Percentiles rank a stretch among this genome's conserved stretches.
Conservation (phyloP, 2,888 invertebrate species). For the Incurvaria masculella region DNA sequence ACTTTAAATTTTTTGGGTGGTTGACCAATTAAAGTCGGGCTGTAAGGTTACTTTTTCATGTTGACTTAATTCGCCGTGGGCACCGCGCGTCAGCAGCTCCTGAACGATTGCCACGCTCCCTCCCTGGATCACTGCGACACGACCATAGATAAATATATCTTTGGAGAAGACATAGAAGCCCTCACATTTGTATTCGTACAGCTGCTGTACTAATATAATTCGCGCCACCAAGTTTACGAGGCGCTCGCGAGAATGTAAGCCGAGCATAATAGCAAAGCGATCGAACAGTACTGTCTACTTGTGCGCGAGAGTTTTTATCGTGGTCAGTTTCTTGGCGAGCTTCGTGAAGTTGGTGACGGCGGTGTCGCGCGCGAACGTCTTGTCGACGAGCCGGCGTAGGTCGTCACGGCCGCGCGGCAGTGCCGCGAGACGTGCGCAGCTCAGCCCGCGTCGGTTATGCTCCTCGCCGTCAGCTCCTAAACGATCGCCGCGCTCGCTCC, state of each 20-base stretch:
- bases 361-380: conserved; percentile 35
- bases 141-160: too few relatives aligned
- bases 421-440: conserved; percentile 29
- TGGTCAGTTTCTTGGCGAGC: conserved; percentile 39
- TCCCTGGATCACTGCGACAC: conserved; percentile 43
- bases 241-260: too few relatives aligned
- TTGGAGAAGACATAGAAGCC: too few relatives aligned
- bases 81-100: conserved; percentile 41
- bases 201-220: too few relatives aligned
- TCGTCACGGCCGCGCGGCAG: conserved; percentile 32
- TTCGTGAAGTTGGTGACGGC: conserved; percentile 41
- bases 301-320: background rate
- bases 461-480: conserved; percentile 31
- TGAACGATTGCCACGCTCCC: conserved; percentile 34
- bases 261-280: too few relatives aligned
- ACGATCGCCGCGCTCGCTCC: conserved; percentile 35
- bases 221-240: too few relatives aligned
- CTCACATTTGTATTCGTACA: too few relatives aligned
- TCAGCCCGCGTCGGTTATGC: conserved; percentile 31
- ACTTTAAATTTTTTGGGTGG: too few relatives aligned
- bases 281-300: too few relatives aligned
- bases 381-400: conserved; percentile 35
- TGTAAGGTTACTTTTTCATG: too few relatives aligned
- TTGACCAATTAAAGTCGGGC: too few relatives aligned
- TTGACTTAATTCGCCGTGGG: too few relatives aligned